phyloP scores from a whole-genome alignment of 2,113 vertebrate species.

The Phodopus roborovskii region DNA sequence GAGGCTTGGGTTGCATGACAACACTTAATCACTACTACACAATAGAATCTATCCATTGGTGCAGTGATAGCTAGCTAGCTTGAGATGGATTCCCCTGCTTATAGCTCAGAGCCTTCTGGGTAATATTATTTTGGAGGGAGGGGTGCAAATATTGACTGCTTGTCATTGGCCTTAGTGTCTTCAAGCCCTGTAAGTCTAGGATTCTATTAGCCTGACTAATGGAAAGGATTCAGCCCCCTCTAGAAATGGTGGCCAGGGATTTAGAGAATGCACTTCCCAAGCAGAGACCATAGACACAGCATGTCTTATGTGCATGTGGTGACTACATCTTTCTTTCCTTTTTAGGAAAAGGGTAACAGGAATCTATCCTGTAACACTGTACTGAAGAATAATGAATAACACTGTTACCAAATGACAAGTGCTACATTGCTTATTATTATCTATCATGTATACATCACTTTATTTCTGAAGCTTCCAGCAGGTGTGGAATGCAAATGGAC shows the following conservation, averaged over 20 bases:
- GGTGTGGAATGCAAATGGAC: constrained; percentile 67
- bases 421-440: constrained; percentile 74
- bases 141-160: background rate
- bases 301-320: background rate
- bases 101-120: background rate
- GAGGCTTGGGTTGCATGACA: background rate
- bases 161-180: background rate
- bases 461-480: constrained; percentile 65
- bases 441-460: constrained; percentile 76
- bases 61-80: background rate
- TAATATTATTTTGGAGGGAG: background rate
- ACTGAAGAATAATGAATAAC: constrained; percentile 72
- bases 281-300: background rate
- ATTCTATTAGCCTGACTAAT: background rate
- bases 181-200: background rate
- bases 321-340: background rate
- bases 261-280: background rate
- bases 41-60: background rate
- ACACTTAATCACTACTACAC: background rate
- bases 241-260: background rate
- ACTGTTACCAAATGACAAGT: constrained; percentile 72
- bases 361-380: constrained; percentile 43
- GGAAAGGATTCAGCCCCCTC: background rate
- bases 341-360: constrained; percentile 14
- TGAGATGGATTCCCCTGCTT: background rate